Conservation (phyloP, 2,888 invertebrate species). For the Cryptocheilus praepositus region DNA sequence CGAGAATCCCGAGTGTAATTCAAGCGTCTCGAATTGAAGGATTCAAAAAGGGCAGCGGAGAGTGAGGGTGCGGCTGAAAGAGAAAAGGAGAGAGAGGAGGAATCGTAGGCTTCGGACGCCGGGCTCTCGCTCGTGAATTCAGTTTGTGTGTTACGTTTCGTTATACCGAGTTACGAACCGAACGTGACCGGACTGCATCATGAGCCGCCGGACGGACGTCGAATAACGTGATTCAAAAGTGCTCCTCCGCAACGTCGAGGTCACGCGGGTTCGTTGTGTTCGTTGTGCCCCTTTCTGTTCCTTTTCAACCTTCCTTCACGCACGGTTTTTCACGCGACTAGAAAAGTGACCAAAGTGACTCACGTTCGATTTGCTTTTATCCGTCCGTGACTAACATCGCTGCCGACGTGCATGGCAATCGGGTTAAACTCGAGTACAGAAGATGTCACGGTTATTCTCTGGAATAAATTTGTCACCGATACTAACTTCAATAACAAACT, state of each 20-base stretch:
- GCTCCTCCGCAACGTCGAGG: constrained; percentile 21
- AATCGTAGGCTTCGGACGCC: constrained; percentile 6
- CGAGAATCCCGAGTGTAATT: constrained; percentile 7
- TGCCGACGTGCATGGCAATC: too few species aligned
- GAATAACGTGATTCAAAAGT: constrained; percentile 45
- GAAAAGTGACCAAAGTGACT: too few species aligned
- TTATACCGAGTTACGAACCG: constrained; percentile 65
- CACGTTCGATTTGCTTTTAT: too few species aligned
- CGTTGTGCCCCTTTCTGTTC: constrained; percentile 23
- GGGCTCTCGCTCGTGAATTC: constrained; percentile 50
- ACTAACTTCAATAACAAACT: too few species aligned
- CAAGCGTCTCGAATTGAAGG: constrained; percentile 1
- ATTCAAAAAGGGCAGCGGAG: background rate
- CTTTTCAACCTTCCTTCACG: constrained; percentile 19
- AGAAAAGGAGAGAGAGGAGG: constrained; percentile 8
- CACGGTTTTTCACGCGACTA: too few species aligned
- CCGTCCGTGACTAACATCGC: too few species aligned
- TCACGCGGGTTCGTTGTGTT: too few species aligned
- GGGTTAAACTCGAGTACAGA: too few species aligned
- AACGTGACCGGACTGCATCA: constrained; percentile 65
- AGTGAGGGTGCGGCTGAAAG: background rate
- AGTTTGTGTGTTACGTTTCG: constrained; percentile 68
- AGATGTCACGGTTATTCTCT: too few species aligned
- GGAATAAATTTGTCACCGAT: too few species aligned
- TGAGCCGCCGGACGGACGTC: constrained; percentile 37